phyloP scores from a whole-genome alignment of 2,888 invertebrate species.

The Endomychus coccineus region DNA sequence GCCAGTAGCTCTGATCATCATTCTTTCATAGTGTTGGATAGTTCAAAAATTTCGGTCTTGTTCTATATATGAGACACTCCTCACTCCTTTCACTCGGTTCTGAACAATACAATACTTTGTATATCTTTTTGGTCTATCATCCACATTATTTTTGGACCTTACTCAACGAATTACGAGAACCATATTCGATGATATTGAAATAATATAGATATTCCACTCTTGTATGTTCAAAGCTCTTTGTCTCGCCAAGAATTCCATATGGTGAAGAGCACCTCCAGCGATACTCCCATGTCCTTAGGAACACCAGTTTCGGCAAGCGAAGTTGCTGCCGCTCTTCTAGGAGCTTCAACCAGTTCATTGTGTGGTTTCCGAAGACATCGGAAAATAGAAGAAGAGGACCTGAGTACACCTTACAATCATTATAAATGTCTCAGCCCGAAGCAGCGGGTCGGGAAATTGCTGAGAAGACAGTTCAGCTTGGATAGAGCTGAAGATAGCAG shows the following conservation, averaged over 20 bases:
- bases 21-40: too few relatives aligned
- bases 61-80: too few relatives aligned
- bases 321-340: conserved; percentile 48
- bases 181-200: too few relatives aligned
- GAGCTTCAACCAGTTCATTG: conserved; percentile 48
- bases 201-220: too few relatives aligned
- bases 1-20: too few relatives aligned
- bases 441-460: conserved; percentile 41
- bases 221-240: conserved; percentile 1
- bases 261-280: conserved; percentile 46
- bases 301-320: conserved; percentile 49
- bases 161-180: too few relatives aligned
- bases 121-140: too few relatives aligned
- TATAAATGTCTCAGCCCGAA: conserved; percentile 65
- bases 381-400: conserved; percentile 52
- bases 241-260: conserved; percentile 34
- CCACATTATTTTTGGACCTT: too few relatives aligned
- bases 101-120: too few relatives aligned
- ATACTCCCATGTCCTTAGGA: conserved; percentile 42
- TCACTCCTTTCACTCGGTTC: too few relatives aligned
- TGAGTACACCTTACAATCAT: conserved; percentile 67
- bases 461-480: conserved; percentile 61
- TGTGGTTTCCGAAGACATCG: conserved; percentile 40
- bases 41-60: too few relatives aligned
- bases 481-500: conserved; percentile 55